Conservation (phyloP, 2,113 vertebrate genomes). For the Procavia capensis region DNA sequence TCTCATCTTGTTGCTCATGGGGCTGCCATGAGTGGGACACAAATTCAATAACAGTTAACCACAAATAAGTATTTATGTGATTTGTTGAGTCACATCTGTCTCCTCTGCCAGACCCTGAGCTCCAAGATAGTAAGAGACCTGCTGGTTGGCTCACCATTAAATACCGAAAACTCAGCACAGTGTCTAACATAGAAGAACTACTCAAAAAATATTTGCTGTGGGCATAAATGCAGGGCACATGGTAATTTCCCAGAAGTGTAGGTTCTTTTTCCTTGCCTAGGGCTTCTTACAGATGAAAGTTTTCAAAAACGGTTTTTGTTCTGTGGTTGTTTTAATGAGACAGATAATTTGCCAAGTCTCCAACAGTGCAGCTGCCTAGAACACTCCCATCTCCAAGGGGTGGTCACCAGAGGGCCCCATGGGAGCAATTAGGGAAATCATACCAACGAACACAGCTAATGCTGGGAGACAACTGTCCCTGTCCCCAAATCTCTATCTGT, state of each 20-base stretch:
- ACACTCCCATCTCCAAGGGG: neutral
- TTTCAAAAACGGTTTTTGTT: neutral
- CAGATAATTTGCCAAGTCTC: neutral
- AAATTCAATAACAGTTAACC: neutral
- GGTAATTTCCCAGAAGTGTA: neutral
- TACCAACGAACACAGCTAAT: neutral
- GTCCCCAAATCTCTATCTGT: neutral
- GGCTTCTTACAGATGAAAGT: neutral
- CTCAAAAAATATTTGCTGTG: neutral
- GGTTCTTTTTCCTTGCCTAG: neutral
- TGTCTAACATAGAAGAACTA: neutral
- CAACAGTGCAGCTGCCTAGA: neutral
- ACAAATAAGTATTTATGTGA: neutral
- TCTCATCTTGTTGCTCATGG: too few species aligned
- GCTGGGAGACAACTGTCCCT: neutral
- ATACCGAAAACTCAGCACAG: neutral
- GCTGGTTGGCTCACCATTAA: neutral
- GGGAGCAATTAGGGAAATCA: slow-evolving; percentile 55
- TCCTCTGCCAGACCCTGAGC: neutral
- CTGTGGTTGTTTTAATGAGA: neutral
- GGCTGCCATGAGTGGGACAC: neutral
- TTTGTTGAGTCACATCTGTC: neutral
- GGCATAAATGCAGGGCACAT: neutral
- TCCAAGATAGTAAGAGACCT: neutral
- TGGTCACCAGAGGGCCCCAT: slow-evolving; percentile 69